Conservation (phyloP, 2,113 vertebrate species). For the Peromyscus maniculatus region DNA sequence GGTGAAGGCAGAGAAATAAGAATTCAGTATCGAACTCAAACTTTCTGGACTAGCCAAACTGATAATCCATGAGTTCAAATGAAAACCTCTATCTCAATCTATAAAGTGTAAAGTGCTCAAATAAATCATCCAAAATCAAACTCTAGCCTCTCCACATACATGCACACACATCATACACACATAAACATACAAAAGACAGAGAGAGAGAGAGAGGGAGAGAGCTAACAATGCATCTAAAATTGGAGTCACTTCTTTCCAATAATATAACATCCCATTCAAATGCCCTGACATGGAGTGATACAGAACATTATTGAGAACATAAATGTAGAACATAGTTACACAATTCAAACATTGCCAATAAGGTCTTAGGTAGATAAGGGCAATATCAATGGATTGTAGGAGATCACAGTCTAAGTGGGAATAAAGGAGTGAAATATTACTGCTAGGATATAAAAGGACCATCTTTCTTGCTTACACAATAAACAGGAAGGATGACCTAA, state of each 20-base stretch:
- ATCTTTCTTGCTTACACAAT: not conserved
- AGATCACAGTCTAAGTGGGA: not conserved
- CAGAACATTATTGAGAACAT: not conserved
- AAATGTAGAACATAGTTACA: not conserved
- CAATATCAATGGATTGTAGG: not conserved
- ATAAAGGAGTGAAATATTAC: not conserved
- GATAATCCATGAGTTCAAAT: not conserved
- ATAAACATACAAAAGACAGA: no score
- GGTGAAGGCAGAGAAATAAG: not conserved
- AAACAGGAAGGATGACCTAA: not conserved
- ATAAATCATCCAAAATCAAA: not conserved
- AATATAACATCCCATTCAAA: not conserved
- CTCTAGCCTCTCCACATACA: not conserved
- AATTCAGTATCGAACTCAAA: not conserved
- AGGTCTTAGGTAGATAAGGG: not conserved
- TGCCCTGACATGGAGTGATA: not conserved
- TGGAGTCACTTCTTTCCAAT: not conserved
- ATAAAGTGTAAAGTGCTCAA: not conserved
- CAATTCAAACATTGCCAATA: not conserved
- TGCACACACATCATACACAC: not conserved
- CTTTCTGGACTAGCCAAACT: not conserved
- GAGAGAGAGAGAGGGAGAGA: not conserved
- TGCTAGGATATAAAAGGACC: not conserved
- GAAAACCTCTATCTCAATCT: not conserved
- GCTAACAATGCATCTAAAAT: not conserved